Evolutionary conservation across 2,113 vertebrate species (phyloP).

Genomic region (Tor tambroides): DNA sequence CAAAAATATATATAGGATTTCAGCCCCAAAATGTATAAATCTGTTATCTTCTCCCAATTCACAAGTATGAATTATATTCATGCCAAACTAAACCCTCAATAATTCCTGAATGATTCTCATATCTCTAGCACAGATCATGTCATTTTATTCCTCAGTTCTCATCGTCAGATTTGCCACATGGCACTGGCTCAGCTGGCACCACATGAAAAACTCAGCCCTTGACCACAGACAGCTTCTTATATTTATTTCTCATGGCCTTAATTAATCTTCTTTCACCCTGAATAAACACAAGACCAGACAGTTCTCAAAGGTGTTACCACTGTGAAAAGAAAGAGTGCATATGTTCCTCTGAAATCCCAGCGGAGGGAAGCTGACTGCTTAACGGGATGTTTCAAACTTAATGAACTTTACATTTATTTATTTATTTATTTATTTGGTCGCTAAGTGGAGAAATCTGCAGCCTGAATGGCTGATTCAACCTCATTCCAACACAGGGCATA

Average conservation of each 20-base stretch:
- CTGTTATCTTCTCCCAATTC: background rate
- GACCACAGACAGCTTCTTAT: slow-evolving; percentile 18
- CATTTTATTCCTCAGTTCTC: slow-evolving; percentile 17
- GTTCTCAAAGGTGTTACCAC: slow-evolving; percentile 56
- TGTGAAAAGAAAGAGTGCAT: slow-evolving; percentile 44
- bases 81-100: background rate
- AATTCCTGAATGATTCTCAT: background rate
- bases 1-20: background rate
- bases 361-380: background rate
- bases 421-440: background rate
- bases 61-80: background rate
- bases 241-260: slow-evolving; percentile 44
- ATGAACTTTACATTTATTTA: background rate
- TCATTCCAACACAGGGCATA: background rate
- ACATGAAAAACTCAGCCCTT: background rate
- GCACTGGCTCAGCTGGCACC: background rate
- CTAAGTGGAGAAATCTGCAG: background rate
- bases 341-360: background rate
- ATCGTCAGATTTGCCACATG: background rate
- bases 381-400: background rate
- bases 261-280: slow-evolving; percentile 64
- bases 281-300: slow-evolving; percentile 63
- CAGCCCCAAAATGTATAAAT: background rate
- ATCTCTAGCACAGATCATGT: background rate
- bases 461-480: background rate